Evolutionary conservation across 2,797 vertebrate genomes (phyloP).

Genomic region (Gorsachius magnificus): DNA sequence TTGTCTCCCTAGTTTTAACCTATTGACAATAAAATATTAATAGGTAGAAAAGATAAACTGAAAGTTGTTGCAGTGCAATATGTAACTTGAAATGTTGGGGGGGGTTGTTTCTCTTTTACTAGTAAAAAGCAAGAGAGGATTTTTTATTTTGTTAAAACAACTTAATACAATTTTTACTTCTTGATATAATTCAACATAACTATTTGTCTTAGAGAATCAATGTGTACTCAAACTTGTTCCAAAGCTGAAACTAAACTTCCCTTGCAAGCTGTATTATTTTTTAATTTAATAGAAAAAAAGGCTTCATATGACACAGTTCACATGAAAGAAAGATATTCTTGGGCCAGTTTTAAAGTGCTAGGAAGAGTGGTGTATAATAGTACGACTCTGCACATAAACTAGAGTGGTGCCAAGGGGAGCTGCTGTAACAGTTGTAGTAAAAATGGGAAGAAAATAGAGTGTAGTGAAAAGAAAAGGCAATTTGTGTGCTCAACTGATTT

Average conservation of each 20-base stretch:
- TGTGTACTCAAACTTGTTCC: neutral
- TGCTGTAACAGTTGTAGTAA: neutral
- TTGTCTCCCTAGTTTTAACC: neutral
- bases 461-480: neutral
- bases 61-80: neutral
- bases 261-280: neutral
- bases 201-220: neutral
- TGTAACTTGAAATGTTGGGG: neutral
- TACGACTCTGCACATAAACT: neutral
- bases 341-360: neutral
- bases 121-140: rapidly evolving
- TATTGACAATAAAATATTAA: neutral
- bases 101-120: neutral
- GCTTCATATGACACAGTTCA: neutral
- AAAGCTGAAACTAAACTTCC: neutral
- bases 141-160: neutral
- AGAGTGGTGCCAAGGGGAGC: neutral
- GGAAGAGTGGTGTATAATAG: neutral
- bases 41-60: neutral
- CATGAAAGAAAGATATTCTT: neutral
- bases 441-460: neutral
- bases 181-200: neutral
- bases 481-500: neutral
- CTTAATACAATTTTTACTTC: neutral
- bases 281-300: neutral